phyloP scores from a whole-genome alignment of 2,113 vertebrate genomes.

The Oncorhynchus keta region DNA sequence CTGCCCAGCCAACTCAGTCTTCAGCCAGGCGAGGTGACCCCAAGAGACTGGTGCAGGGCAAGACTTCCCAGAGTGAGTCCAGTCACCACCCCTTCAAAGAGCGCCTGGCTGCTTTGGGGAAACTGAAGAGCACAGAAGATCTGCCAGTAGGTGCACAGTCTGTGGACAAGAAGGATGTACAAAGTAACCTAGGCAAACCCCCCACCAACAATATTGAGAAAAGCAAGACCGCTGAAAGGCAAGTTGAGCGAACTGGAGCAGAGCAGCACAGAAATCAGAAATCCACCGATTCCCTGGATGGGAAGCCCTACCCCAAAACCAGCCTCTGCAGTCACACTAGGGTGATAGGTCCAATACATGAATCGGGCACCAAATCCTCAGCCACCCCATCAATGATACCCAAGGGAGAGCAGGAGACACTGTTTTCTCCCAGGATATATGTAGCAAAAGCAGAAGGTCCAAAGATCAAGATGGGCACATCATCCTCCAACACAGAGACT shows the following conservation, averaged over 20 bases:
- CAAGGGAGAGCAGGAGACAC: conserved; percentile 57
- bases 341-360: conserved; percentile 64
- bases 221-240: conserved; percentile 46
- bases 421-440: conserved; percentile 58
- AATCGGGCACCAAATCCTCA: conserved; percentile 64
- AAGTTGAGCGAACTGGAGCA: conserved; percentile 29
- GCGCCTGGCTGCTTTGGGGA: conserved; percentile 73
- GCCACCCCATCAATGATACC: conserved; percentile 70
- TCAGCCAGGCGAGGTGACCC: conserved; percentile 55
- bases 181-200: conserved; percentile 18
- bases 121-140: conserved; percentile 65
- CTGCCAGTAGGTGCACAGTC: conserved; percentile 16
- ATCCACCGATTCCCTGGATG: conserved; percentile 47
- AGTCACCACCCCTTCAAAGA: conserved; percentile 75
- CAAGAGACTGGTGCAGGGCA: conserved; percentile 59
- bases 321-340: conserved; percentile 67
- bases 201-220: conserved; percentile 25
- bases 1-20: conserved; percentile 38
- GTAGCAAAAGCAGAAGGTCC: conserved; percentile 74
- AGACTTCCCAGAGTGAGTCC: conserved; percentile 67
- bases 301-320: conserved; percentile 41
- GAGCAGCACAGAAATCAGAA: conserved; percentile 47
- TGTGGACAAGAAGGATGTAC: conserved; percentile 49
- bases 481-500: conserved; percentile 54
- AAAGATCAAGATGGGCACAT: conserved; percentile 67